phyloP scores from a whole-genome alignment of 1,140 invertebrate genomes.

The Teleopsis dalmanni region DNA sequence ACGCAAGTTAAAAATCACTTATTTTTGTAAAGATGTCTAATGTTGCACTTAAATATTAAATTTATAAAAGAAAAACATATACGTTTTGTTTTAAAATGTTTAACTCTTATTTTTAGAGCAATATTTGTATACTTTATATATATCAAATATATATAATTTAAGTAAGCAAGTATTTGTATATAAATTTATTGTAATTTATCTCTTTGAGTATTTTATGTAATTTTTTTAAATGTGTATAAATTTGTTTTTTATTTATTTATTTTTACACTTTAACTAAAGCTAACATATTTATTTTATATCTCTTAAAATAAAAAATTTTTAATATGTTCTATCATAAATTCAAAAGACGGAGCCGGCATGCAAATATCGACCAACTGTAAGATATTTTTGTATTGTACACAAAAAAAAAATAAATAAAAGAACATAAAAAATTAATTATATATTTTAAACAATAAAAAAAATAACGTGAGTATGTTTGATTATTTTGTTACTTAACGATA shows the following conservation, averaged over 20 bases:
- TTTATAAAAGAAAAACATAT: neutral
- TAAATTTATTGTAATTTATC: neutral
- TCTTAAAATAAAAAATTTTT: neutral
- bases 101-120: too few species aligned
- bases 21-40: neutral
- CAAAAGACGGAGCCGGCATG: constrained; percentile 47
- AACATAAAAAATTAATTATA: neutral
- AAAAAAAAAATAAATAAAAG: neutral
- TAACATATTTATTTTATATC: neutral
- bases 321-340: constrained; percentile 19
- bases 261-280: neutral
- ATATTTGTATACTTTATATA: too few species aligned
- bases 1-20: neutral
- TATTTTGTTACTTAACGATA: too few species aligned
- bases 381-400: neutral
- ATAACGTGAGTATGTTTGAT: too few species aligned
- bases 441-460: neutral
- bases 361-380: constrained; percentile 47
- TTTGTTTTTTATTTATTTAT: neutral
- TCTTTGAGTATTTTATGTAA: neutral
- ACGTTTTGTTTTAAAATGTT: too few species aligned
- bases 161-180: constrained; percentile 1
- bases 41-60: neutral
- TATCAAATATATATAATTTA: too few species aligned
- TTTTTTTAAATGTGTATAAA: neutral